Percentiles rank a stretch among this genome's conserved stretches.
These are phyloP conservation scores for Mycetomoellerius zeteki DNA, from an alignment of 1,140 invertebrate species.

Conservation along the genomic window DNA sequence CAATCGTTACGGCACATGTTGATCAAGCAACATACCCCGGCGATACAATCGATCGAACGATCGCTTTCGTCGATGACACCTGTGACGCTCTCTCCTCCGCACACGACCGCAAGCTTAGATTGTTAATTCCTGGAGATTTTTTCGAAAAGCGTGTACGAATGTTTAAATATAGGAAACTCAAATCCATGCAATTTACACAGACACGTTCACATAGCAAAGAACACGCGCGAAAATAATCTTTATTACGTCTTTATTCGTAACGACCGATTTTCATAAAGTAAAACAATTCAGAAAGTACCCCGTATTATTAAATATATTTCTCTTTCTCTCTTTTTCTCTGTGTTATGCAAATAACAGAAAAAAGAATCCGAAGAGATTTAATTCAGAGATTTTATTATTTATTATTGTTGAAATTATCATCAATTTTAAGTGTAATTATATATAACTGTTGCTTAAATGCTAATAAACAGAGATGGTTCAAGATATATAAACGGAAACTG, in stretches of 20 bases:
- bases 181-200: not conserved
- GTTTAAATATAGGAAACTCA: not conserved
- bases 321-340: no score
- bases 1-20: conserved; percentile 91
- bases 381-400: conserved; percentile 5
- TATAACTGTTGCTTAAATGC: conserved; percentile 38
- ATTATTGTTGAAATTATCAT: conserved; percentile 41
- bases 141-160: not conserved
- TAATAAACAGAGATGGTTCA: conserved; percentile 20
- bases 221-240: not conserved
- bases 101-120: conserved; percentile 52
- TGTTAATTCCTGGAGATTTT: conserved; percentile 41
- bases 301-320: not conserved
- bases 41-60: conserved; percentile 72
- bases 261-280: not conserved
- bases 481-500: not conserved
- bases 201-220: not conserved
- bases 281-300: not conserved
- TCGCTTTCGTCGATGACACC: conserved; percentile 71
- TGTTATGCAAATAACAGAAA: not conserved
- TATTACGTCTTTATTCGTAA: not conserved
- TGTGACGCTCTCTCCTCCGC: conserved; percentile 64
- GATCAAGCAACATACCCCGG: conserved; percentile 76
- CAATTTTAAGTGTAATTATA: conserved; percentile 47
- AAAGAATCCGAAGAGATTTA: conserved; percentile 16